A percentile compares a stretch with the other conserved stretches of the same genome.
Evolutionary conservation across 1,140 invertebrate genomes (phyloP).

Genomic region (Aphelinus certus): DNA sequence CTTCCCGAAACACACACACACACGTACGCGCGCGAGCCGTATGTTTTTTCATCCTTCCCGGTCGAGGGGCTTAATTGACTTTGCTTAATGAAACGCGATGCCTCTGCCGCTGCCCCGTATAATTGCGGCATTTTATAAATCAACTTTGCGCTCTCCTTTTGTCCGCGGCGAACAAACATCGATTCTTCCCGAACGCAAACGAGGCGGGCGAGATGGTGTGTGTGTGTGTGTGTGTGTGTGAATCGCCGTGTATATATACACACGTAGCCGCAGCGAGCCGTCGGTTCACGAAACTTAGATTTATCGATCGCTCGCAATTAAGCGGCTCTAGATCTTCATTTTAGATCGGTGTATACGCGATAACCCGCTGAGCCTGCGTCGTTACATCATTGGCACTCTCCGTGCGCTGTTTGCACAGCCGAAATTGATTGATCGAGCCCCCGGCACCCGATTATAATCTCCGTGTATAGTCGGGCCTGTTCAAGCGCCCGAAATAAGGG

Average conservation of each 20-base stretch:
- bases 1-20: conserved; percentile 16
- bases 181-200: conserved; percentile 9
- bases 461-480: too few relatives aligned
- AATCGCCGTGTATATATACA: too few relatives aligned
- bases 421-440: too few relatives aligned
- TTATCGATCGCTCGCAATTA: not conserved
- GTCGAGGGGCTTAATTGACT: conserved; percentile 5
- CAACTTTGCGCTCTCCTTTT: not conserved
- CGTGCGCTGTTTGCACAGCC: too few relatives aligned
- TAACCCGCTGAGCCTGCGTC: too few relatives aligned
- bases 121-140: conserved; percentile 21
- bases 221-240: too few relatives aligned
- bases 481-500: too few relatives aligned
- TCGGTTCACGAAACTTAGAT: not conserved
- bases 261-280: too few relatives aligned
- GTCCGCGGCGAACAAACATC: conserved; percentile 16
- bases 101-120: not conserved
- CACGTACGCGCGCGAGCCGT: not conserved
- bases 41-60: not conserved
- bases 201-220: not conserved
- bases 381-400: too few relatives aligned
- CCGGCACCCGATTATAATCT: too few relatives aligned
- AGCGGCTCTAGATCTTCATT: not conserved
- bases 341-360: too few relatives aligned
- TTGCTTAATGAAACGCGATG: conserved; percentile 15